A percentile compares a stretch with the other conserved stretches of the same genome.
Conservation (phyloP, 2,888 invertebrate species). For the Acleris sparsana region DNA sequence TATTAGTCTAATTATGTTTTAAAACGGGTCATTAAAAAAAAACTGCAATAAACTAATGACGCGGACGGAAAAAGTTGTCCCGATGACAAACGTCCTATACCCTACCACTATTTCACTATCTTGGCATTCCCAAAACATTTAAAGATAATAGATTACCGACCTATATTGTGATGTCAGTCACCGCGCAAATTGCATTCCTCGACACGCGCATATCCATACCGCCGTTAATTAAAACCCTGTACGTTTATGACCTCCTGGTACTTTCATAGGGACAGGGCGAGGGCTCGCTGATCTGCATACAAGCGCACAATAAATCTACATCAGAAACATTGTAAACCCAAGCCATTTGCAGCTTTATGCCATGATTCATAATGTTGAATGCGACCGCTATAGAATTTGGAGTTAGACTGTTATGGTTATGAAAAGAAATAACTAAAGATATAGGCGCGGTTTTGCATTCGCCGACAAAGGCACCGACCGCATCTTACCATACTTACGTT, state of each 20-base stretch:
- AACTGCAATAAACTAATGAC: no score
- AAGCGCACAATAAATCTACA: not conserved
- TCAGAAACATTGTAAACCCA: no score
- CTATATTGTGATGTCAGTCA: conserved; percentile 15
- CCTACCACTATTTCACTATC: no score
- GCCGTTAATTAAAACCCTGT: conserved; percentile 27
- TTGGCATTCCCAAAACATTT: not conserved
- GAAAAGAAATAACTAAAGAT: not conserved
- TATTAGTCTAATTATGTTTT: no score
- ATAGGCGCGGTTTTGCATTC: conserved; percentile 4
- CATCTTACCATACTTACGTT: not conserved
- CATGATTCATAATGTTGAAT: no score
- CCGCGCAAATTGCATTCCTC: conserved; percentile 26
- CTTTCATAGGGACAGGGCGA: conserved; percentile 16
- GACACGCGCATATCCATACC: conserved; percentile 15
- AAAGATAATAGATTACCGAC: not conserved
- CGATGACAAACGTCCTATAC: no score
- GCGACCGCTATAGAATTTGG: no score
- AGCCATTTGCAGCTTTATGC: no score
- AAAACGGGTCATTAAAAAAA: no score
- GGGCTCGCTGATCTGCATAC: conserved; percentile 25
- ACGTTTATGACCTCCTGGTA: conserved; percentile 24
- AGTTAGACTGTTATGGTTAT: no score
- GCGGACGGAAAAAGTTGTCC: no score
- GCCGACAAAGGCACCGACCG: conserved; percentile 30